Evolutionary conservation across 1,140 invertebrate species (phyloP).

Genomic region (Lerema accius): DNA sequence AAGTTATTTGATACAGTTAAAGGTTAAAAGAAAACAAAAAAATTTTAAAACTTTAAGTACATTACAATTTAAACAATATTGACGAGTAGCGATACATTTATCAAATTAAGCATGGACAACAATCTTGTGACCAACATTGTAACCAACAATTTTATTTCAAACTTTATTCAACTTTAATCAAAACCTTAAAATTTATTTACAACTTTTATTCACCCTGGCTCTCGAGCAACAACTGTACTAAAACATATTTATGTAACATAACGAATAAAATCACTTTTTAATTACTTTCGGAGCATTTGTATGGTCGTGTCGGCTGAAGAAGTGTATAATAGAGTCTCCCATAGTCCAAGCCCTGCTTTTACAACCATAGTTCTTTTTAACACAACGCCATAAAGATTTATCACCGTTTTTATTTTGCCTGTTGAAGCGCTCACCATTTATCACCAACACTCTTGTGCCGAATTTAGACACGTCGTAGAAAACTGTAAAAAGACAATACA

Average conservation of each 20-base stretch:
- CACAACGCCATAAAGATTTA: constrained; percentile 30
- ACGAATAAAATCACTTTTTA: background rate
- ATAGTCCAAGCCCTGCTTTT: constrained; percentile 27
- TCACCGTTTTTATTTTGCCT: constrained; percentile 13
- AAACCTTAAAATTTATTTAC: too few relatives aligned
- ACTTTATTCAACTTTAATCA: too few relatives aligned
- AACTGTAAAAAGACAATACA: constrained; percentile 24
- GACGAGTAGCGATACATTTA: too few relatives aligned
- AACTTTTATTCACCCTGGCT: too few relatives aligned
- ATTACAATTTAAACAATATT: too few relatives aligned
- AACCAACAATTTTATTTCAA: too few relatives aligned
- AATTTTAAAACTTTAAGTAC: background rate
- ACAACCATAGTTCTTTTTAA: constrained; percentile 33
- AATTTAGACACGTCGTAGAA: constrained; percentile 31
- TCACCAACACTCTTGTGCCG: constrained; percentile 29
- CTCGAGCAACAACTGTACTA: too few relatives aligned
- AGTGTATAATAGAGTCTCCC: constrained; percentile 14
- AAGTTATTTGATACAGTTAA: too few relatives aligned
- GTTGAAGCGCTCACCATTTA: constrained; percentile 36
- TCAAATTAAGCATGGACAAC: too few relatives aligned
- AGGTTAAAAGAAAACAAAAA: background rate
- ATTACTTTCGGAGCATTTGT: constrained; percentile 3
- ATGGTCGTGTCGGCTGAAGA: constrained; percentile 17
- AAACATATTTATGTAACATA: too few relatives aligned
- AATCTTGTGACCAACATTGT: too few relatives aligned